Evolutionary conservation across 2,888 invertebrate species (phyloP).

Genomic region (Trichogramma dendrolimi): DNA sequence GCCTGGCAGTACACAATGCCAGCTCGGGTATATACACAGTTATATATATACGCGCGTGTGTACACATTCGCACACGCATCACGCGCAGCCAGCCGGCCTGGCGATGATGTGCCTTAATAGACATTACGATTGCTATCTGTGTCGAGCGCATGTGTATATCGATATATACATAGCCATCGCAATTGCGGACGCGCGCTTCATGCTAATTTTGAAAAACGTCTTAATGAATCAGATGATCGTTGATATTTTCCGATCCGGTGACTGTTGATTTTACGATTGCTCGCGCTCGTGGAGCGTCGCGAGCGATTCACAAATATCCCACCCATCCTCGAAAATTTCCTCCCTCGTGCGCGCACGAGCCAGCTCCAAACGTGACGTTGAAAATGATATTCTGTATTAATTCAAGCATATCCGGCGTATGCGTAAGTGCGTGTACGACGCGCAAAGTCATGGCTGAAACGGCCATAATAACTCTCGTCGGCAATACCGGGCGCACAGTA

Average conservation of each 20-base stretch:
- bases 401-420: constrained; percentile 25
- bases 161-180: too few relatives aligned
- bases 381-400: constrained; percentile 23
- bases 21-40: constrained; percentile 27
- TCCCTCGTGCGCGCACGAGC: too few relatives aligned
- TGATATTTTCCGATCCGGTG: too few relatives aligned
- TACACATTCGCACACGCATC: constrained; percentile 37
- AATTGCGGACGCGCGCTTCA: too few relatives aligned
- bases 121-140: constrained; percentile 30
- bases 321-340: too few relatives aligned
- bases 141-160: too few relatives aligned
- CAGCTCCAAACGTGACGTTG: constrained; percentile 17
- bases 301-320: too few relatives aligned
- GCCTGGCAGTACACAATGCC: constrained; percentile 6
- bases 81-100: constrained; percentile 47
- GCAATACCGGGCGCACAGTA: neutral
- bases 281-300: too few relatives aligned
- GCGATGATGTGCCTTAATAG: constrained; percentile 52
- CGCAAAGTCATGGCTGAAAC: constrained; percentile 21
- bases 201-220: too few relatives aligned
- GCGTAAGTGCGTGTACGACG: neutral
- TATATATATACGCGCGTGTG: constrained; percentile 44
- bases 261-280: too few relatives aligned
- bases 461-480: neutral
- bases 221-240: too few relatives aligned